These are phyloP conservation scores for Lateolabrax maculatus DNA, from an alignment of 2,797 vertebrate genomes.

Conservation along the genomic window DNA sequence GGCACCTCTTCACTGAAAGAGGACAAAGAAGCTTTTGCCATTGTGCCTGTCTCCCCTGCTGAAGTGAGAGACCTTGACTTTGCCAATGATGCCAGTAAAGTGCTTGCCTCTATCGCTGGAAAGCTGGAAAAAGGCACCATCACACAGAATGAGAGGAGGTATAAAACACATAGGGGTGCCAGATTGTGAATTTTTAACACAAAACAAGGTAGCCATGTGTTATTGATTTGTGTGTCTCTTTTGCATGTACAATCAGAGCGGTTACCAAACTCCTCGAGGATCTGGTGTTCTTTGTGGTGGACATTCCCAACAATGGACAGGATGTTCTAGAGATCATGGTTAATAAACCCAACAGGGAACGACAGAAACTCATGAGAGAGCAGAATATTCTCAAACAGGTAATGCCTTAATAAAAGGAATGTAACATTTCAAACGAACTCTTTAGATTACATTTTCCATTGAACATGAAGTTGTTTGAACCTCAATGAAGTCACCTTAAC, in stretches of 20 bases:
- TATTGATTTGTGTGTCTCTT: constrained; percentile 7
- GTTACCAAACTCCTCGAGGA: constrained; percentile 98
- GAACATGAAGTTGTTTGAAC: background rate
- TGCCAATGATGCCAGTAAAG: constrained; percentile 98
- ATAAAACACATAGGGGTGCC: constrained; percentile 19
- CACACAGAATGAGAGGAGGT: constrained; percentile 98
- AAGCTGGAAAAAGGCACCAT: constrained; percentile 98
- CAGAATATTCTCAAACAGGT: constrained; percentile 99
- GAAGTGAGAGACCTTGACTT: constrained; percentile 99
- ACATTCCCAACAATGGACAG: constrained; percentile 96
- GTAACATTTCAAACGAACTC: constrained; percentile 1
- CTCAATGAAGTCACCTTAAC: background rate
- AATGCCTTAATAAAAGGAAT: background rate
- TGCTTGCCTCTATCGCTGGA: constrained; percentile 96
- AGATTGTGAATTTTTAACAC: background rate
- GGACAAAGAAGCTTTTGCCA: constrained; percentile 98
- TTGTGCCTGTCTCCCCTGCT: constrained; percentile 97
- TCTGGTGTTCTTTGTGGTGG: constrained; percentile 98
- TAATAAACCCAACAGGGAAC: constrained; percentile 96
- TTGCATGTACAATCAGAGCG: constrained; percentile 82
- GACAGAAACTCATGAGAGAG: constrained; percentile 98
- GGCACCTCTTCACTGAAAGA: constrained; percentile 97
- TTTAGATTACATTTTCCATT: background rate
- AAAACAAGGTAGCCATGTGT: background rate
- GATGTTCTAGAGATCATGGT: constrained; percentile 98